A percentile compares a stretch with the other conserved stretches of the same genome.
Conservation (phyloP, 2,113 vertebrate genomes). For the Camelus dromedarius region DNA sequence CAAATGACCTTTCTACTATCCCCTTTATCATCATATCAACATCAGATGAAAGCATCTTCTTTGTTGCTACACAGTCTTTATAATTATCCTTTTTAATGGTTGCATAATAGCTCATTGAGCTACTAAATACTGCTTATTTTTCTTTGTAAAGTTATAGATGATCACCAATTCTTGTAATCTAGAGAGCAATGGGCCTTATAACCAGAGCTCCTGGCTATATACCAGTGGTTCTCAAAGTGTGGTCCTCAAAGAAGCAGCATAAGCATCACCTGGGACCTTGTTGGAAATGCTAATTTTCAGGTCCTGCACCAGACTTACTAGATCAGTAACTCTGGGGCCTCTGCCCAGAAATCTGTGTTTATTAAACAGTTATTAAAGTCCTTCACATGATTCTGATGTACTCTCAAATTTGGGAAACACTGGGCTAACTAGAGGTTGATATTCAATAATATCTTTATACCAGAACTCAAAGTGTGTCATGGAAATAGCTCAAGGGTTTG, state of each 20-base stretch:
- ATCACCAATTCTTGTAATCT: not conserved
- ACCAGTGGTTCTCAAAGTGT: not conserved
- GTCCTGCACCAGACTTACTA: not conserved
- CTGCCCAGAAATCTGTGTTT: not conserved
- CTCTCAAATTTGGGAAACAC: not conserved
- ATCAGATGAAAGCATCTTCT: not conserved
- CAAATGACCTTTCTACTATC: not conserved
- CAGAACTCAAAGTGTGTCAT: not conserved
- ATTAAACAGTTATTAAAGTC: not conserved
- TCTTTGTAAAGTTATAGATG: not conserved
- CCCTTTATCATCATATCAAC: not conserved
- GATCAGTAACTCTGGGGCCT: not conserved
- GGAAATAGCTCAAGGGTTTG: not conserved
- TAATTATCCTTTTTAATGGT: slow-evolving; percentile 5
- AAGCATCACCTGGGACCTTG: not conserved
- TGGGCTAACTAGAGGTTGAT: not conserved
- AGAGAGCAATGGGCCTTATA: not conserved
- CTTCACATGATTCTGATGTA: not conserved
- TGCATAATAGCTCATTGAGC: not conserved
- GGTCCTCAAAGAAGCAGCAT: not conserved
- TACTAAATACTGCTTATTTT: not conserved
- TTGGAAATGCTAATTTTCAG: not conserved
- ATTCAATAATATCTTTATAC: not conserved
- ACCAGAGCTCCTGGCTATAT: not conserved
- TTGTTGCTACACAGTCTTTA: not conserved